Evolutionary conservation across 2,797 vertebrate species (phyloP).

Genomic region (Ficedula albicollis): DNA sequence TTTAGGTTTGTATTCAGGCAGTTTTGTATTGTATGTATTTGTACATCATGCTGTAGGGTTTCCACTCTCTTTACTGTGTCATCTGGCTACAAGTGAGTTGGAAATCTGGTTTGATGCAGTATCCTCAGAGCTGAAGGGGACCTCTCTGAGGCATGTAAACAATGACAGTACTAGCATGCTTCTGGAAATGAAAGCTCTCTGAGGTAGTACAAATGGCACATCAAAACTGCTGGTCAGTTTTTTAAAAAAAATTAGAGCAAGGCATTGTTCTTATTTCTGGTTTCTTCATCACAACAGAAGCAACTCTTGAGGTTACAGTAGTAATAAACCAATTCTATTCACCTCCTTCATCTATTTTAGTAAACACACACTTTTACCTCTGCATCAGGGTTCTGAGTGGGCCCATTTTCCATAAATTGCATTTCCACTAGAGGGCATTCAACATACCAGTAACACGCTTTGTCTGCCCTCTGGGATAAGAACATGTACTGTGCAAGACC

Average conservation of each 20-base stretch:
- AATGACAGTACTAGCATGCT: neutral
- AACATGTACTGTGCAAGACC: fast-evolving
- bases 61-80: neutral
- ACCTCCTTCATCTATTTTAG: neutral
- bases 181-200: neutral
- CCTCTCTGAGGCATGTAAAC: neutral
- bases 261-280: neutral
- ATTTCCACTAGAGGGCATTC: neutral
- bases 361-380: neutral
- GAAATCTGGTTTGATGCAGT: neutral
- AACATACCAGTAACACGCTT: neutral
- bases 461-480: neutral
- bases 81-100: neutral
- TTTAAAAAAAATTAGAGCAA: neutral
- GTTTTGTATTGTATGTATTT: neutral
- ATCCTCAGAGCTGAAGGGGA: neutral
- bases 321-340: neutral
- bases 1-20: neutral
- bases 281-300: neutral
- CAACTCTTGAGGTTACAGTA: neutral
- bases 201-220: neutral
- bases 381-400: neutral
- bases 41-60: neutral
- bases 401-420: neutral
- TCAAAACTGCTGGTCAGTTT: neutral